These are phyloP conservation scores for Chauna torquata DNA, from an alignment of 2,113 vertebrate genomes.

Conservation along the genomic window DNA sequence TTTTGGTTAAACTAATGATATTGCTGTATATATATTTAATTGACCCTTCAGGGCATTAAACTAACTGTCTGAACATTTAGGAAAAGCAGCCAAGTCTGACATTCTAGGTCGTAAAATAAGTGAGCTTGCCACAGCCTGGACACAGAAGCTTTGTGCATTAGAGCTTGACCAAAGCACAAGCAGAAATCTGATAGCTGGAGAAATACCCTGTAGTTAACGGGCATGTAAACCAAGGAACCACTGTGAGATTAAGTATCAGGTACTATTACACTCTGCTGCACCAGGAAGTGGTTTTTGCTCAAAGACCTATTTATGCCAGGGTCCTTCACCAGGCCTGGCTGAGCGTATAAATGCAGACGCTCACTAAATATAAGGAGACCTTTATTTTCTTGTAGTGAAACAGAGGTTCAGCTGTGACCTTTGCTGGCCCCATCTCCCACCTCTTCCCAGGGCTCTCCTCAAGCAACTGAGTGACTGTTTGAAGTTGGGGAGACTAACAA, in stretches of 20 bases:
- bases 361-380: neutral
- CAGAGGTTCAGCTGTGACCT: conserved; percentile 39
- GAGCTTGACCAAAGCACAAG: conserved; percentile 17
- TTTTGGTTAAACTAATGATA: neutral
- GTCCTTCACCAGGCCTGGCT: neutral
- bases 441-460: conserved; percentile 31
- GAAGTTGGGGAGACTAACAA: conserved; percentile 35
- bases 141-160: neutral
- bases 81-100: conserved; percentile 46
- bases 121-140: conserved; percentile 7
- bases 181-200: conserved; percentile 37
- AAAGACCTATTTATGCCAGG: conserved; percentile 43
- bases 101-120: neutral
- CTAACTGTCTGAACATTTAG: conserved; percentile 8
- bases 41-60: conserved; percentile 31
- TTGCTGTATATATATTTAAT: conserved; percentile 11
- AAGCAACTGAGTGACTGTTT: conserved; percentile 25
- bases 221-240: conserved; percentile 18
- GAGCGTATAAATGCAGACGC: neutral
- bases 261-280: conserved; percentile 4
- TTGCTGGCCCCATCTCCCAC: conserved; percentile 25
- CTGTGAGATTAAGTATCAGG: conserved; percentile 27
- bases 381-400: conserved; percentile 1
- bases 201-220: conserved; percentile 15
- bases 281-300: conserved; percentile 45